These are phyloP conservation scores for Amblyopsis hoosieri DNA, from an alignment of 2,797 vertebrate genomes.

Conservation along the genomic window DNA sequence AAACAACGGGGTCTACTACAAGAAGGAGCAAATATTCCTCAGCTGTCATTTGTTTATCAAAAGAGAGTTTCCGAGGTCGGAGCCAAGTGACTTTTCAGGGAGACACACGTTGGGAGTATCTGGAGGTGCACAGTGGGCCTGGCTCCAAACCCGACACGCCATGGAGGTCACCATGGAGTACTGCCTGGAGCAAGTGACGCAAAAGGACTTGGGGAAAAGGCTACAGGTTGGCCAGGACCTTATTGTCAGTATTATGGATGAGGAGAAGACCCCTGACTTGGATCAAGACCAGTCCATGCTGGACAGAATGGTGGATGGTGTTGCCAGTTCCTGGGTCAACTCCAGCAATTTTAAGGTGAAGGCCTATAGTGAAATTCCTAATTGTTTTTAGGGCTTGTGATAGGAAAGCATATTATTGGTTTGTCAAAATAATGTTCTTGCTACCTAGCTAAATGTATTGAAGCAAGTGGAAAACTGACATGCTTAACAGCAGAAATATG, in stretches of 20 bases:
- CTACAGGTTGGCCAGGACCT: constrained; percentile 92
- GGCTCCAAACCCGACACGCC: constrained; percentile 9
- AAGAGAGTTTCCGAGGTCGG: neutral
- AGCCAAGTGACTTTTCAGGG: neutral
- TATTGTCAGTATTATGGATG: constrained; percentile 87
- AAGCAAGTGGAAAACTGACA: no score
- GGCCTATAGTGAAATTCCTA: neutral
- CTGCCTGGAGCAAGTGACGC: constrained; percentile 87
- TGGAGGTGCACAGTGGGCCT: neutral
- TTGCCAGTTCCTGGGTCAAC: constrained; percentile 95
- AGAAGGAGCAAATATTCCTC: constrained; percentile 1
- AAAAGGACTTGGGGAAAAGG: constrained; percentile 91
- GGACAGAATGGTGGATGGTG: constrained; percentile 91
- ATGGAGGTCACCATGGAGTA: constrained; percentile 90
- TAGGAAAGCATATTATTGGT: neutral
- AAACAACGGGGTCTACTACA: neutral
- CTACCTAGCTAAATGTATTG: neutral
- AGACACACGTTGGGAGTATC: neutral
- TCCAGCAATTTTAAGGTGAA: constrained; percentile 97
- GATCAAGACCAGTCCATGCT: constrained; percentile 92
- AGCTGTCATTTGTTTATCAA: constrained; percentile 3
- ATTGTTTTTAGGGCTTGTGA: neutral
- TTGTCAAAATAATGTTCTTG: neutral
- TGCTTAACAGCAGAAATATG: no score
- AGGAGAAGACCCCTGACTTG: constrained; percentile 84